These are phyloP conservation scores for Onychostruthus taczanowskii DNA, from an alignment of 2,113 vertebrate genomes.

Conservation along the genomic window DNA sequence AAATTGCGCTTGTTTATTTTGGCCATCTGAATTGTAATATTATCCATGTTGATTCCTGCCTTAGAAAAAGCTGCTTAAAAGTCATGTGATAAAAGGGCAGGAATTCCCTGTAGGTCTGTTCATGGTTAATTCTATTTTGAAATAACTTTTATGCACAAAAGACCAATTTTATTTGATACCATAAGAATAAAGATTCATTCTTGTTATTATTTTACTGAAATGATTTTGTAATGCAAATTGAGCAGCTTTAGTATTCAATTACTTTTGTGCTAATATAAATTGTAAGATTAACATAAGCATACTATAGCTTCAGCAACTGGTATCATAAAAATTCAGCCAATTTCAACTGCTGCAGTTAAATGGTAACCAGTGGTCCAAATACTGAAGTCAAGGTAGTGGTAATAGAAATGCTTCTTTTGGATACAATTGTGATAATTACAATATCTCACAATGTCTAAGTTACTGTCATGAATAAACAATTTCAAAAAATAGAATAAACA, in stretches of 20 bases:
- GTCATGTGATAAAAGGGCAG: conserved; percentile 8
- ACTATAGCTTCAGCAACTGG: conserved; percentile 13
- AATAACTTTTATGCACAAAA: conserved; percentile 45
- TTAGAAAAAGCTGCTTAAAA: conserved; percentile 41
- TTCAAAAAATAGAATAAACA: neutral
- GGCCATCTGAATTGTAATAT: conserved; percentile 45
- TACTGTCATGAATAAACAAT: neutral
- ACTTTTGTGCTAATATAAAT: conserved; percentile 57
- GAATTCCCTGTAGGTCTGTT: conserved; percentile 46
- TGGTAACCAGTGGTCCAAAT: neutral
- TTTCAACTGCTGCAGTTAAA: conserved; percentile 44
- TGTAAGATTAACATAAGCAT: neutral
- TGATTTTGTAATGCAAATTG: conserved; percentile 58
- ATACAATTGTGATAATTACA: neutral
- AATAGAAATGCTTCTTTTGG: neutral
- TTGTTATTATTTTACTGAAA: conserved; percentile 48
- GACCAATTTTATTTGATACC: conserved; percentile 23
- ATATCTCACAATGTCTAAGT: neutral
- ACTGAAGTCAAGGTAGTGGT: neutral
- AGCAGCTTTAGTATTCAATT: conserved; percentile 47
- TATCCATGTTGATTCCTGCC: conserved; percentile 26
- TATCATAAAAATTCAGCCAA: conserved; percentile 31
- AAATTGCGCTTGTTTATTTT: conserved; percentile 55
- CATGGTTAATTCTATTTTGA: conserved; percentile 52
- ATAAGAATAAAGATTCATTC: conserved; percentile 39